Percentiles rank a stretch among this genome's conserved stretches.
Evolutionary conservation across 2,113 vertebrate species (phyloP).

Genomic region (Erpornis zantholeuca): DNA sequence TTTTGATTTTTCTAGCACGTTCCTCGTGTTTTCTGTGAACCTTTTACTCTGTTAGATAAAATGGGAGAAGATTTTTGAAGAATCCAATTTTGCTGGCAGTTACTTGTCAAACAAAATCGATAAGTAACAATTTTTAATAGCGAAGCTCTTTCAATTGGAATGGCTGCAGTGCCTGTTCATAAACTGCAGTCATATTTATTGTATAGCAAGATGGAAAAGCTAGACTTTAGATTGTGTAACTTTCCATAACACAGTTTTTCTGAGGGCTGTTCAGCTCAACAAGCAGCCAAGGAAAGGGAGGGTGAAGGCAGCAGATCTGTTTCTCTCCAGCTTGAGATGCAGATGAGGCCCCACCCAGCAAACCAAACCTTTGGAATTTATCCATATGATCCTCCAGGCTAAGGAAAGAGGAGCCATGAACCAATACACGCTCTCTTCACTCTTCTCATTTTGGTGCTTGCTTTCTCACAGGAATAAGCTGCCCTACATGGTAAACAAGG

Average conservation of each 20-base stretch:
- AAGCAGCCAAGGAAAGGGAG: constrained; percentile 6
- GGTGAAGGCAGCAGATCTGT: background rate
- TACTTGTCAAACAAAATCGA: background rate
- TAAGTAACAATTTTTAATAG: constrained; percentile 20
- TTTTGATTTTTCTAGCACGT: background rate
- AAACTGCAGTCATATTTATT: constrained; percentile 9
- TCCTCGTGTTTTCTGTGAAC: background rate
- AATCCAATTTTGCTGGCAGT: background rate
- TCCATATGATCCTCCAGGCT: background rate
- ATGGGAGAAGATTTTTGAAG: background rate
- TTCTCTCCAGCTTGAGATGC: constrained; percentile 10
- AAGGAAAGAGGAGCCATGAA: background rate
- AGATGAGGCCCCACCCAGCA: constrained; percentile 30
- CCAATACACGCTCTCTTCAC: background rate
- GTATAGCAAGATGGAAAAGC: constrained; percentile 13
- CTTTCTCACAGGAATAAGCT: background rate
- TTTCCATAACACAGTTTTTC: constrained; percentile 46
- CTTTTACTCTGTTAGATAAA: background rate
- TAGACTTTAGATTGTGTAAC: constrained; percentile 11
- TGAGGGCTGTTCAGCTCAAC: background rate
- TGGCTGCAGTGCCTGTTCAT: background rate
- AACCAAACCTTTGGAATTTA: background rate
- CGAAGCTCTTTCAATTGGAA: background rate
- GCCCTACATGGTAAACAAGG: background rate
- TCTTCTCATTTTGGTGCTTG: background rate